Base-by-base conservation (phyloP, 64 coral and sea anemone genomes). In the Platygyra sinensis region DNA sequence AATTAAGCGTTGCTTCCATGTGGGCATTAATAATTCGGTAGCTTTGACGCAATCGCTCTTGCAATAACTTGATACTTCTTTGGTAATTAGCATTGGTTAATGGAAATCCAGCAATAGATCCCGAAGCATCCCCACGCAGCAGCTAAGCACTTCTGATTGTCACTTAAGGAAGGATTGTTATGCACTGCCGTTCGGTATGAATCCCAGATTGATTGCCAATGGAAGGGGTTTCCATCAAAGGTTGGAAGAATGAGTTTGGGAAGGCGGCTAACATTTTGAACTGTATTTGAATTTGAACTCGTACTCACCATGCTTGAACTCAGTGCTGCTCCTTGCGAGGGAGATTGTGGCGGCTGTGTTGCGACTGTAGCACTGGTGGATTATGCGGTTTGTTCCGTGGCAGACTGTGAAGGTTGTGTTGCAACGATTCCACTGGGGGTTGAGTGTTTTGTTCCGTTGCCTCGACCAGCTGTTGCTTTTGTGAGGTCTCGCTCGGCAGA, bases 151-250 rank as follows among this genome's bases (percentile, higher is more conserved):
- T 78, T 76, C 4, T 86, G 52, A 22, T 86, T 59, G 3, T 77
- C 90, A 75, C 55, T 77, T 30, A 92, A 29, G 15, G 12, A 24
- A 22, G 72, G 28, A 14, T 86, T 86, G n/a, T 61, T 13, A 31
- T n/a, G 65, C 19, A 92, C 82, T 49, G 90, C 90, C 32, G 62
- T 24, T 15, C 54, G 27, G 61, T 49, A 92, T 32, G 90, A 86
- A 63, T 92, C 90, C 90, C 90, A 92, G 49, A 92, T 86, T n/a
- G 80, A 81, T 32, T 60, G 29, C 89, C 89, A 90, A 16, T 90
- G 19, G 5, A 90, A n/a, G 46, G 11, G 89, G 62, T 15, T 90
- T 83, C n/a, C 89, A n/a, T n/a, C n/a, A 87, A 87, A 87, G 17
- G 72, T 75, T 38, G 85, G 85, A 28, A 87, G 39, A 15, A 55